phyloP scores from a whole-genome alignment of 2,888 invertebrate species.

The Perdita meconis region DNA sequence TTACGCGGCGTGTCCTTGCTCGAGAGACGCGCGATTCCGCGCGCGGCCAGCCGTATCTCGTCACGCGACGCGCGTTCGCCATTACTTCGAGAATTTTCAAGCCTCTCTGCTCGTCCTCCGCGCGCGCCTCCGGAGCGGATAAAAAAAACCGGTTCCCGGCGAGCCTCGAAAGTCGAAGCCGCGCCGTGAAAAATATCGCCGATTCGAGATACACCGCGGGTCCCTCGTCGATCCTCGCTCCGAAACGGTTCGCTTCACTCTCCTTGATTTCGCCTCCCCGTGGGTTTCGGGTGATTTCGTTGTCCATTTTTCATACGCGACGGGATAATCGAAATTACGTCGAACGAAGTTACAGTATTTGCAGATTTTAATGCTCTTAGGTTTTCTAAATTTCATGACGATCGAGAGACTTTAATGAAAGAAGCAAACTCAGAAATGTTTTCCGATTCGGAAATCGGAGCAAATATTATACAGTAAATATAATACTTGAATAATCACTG shows the following conservation, averaged over 20 bases:
- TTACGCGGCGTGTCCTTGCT: conserved; percentile 62
- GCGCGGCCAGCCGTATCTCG: conserved; percentile 49
- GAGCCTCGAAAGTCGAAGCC: conserved; percentile 52
- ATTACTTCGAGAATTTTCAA: conserved; percentile 68
- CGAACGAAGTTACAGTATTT: no score
- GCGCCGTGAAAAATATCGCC: conserved; percentile 58
- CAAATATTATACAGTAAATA: no score
- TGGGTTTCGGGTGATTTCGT: not conserved
- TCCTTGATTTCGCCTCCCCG: not conserved
- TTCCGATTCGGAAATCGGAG: no score
- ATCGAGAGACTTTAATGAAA: no score
- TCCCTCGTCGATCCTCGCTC: not conserved
- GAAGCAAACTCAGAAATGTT: no score
- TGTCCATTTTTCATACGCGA: no score
- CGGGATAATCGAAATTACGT: no score
- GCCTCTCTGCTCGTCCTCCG: conserved; percentile 37
- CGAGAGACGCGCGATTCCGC: conserved; percentile 39
- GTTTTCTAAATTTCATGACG: no score
- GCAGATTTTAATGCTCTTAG: no score
- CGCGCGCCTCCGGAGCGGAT: conserved; percentile 51
- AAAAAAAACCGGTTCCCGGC: conserved; percentile 69
- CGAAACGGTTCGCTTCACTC: not conserved
- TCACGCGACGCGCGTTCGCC: conserved; percentile 62
- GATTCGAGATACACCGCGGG: conserved; percentile 48
- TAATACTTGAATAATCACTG: no score